Evolutionary conservation across 2,113 vertebrate species (phyloP), one percentile per base, ranked within the genome.

Genomic region (Oryzias celebensis): DNA sequence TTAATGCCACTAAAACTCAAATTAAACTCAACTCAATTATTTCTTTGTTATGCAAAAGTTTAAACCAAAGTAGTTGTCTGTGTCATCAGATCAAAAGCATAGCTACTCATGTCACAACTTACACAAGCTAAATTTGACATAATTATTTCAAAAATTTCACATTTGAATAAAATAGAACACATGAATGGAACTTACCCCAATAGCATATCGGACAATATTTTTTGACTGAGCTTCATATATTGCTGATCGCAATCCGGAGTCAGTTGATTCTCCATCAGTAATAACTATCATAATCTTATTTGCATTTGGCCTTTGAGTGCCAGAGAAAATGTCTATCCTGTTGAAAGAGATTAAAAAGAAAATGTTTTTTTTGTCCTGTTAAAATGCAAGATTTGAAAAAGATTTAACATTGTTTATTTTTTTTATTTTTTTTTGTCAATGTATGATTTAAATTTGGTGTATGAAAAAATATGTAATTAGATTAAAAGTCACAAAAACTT

Each of bases 231-330:
- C 90, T 15, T 1, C 2, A 0, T 0, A 0, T 0, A 1, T 3
- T 59, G 52, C 78, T 0, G 0, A 0, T 7, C 0, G 0, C 17
- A 91, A 59, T 0, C 0, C 0, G 0, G 0, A 0, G 17, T 82
- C 82, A 5, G 28, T 0, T 17, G 90, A 90, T 53, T 7, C 0
- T 69, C 91, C 91, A 71, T 92, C 91, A 13, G 91, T 92, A 17
- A 92, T 89, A 16, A 91, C 86, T 6, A 92, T 78, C 62, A 92
- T 52, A 15, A 92, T 58, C 73, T 70, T 89, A 22, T 73, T 89
- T 16, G 71, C 84, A 14, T 71, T 65, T 49, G 42, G 0, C 28
- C 89, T 81, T 28, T 84, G 59, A 2, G 83, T 83, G 48, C 0
- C 0, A 0, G 2, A n/a, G 62, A 91, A 90, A 28, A 91, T 6